Conservation (phyloP, 2,888 invertebrate species). For the Schrankia costaestrigalis region DNA sequence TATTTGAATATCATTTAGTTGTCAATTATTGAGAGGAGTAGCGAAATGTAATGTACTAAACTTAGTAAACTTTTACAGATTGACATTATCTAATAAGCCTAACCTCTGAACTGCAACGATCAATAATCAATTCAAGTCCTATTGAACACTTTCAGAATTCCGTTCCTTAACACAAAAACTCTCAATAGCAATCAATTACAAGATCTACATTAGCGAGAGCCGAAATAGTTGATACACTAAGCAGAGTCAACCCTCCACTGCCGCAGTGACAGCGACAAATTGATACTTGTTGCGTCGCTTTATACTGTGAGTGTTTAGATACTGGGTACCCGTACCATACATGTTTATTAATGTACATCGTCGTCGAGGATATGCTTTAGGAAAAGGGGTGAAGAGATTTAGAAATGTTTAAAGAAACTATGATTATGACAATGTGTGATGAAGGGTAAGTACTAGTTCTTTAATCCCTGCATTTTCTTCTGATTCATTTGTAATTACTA, state of each 20-base stretch:
- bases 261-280: conserved; percentile 58
- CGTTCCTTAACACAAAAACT: conserved; percentile 1
- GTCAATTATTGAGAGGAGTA: too few species aligned
- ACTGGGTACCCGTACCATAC: conserved; percentile 29
- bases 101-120: too few species aligned
- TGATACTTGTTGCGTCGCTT: conserved; percentile 55
- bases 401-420: neutral
- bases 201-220: conserved; percentile 33
- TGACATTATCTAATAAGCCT: too few species aligned
- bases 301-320: conserved; percentile 31
- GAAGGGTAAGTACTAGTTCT: too few species aligned
- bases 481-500: too few species aligned
- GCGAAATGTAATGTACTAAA: too few species aligned
- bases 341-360: conserved; percentile 28
- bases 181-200: conserved; percentile 24
- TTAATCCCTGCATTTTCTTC: too few species aligned
- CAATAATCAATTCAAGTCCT: too few species aligned
- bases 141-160: too few species aligned
- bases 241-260: conserved; percentile 31
- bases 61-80: too few species aligned
- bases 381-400: conserved; percentile 1
- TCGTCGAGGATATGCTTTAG: conserved; percentile 7
- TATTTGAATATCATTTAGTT: too few species aligned
- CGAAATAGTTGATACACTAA: conserved; percentile 34
- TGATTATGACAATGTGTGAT: too few species aligned